Evolutionary conservation across 1,140 invertebrate species (phyloP), one percentile per base, ranked within the genome.

Genomic region (Parasteatoda tepidariorum): DNA sequence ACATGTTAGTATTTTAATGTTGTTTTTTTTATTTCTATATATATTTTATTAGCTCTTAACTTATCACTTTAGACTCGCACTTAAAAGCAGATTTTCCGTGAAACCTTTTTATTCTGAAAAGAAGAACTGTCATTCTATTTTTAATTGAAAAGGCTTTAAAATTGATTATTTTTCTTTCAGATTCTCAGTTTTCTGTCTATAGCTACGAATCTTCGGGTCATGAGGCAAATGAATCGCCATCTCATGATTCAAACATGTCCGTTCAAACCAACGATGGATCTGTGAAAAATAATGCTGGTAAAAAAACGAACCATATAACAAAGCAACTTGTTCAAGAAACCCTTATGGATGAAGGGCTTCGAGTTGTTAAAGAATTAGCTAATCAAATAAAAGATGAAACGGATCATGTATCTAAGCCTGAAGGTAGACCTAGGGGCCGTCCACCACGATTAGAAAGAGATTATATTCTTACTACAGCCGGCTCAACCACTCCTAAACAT

Each of bases 121-220:
- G n/a, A n/a, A n/a, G n/a, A n/a, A n/a, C n/a, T n/a, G n/a, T n/a
- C n/a, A n/a, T n/a, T n/a, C n/a, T n/a, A n/a, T n/a, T n/a, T n/a
- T n/a, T n/a, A n/a, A n/a, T n/a, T n/a, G n/a, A n/a, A n/a, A n/a
- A n/a, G n/a, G n/a, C n/a, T n/a, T n/a, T n/a, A n/a, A n/a, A n/a
- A n/a, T n/a, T n/a, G n/a, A n/a, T n/a, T 59, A 59, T 59, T 71
- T 31, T 33, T 34, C 57, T 82, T 74, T 22, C 75, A 31, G 93
- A 94, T 87, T 94, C 93, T 30, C 91, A 93, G 78, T 93, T 92
- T 86, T 93, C 93, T 38, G 74, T 75, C 0, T 94, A 93, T 85
- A 94, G 93, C 87, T 94, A 93, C 87, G 92, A 92, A 48, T 93
- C 92, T 87, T 93, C 93, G 48, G 91, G 91, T 34, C 92, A 92